A percentile compares a stretch with the other conserved stretches of the same genome.
phyloP scores from a whole-genome alignment of 2,797 vertebrate species.

The Scolopax bukidnonensis region DNA sequence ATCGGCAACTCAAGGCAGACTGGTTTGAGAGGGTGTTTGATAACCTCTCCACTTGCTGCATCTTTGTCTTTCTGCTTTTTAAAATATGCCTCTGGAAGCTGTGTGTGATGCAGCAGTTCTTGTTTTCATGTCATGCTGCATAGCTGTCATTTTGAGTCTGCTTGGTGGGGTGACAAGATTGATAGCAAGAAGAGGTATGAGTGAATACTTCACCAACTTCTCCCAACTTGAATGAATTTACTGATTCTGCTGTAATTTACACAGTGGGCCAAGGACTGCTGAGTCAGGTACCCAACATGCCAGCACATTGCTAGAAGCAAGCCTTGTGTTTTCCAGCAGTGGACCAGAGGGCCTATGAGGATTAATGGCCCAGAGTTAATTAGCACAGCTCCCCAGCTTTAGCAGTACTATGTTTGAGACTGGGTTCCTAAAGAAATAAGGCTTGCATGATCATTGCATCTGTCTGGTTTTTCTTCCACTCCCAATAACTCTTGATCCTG shows the following conservation, averaged over 20 bases:
- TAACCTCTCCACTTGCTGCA: background rate
- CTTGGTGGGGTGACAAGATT: background rate
- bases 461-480: background rate
- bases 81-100: background rate
- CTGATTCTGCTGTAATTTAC: background rate
- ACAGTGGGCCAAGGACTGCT: background rate
- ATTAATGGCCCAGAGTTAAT: background rate
- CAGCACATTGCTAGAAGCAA: background rate
- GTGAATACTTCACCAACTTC: background rate
- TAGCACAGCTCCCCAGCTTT: background rate
- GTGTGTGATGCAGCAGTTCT: background rate
- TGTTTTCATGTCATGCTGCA: background rate
- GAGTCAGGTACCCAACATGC: background rate
- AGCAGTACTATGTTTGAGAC: background rate
- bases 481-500: background rate
- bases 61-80: background rate
- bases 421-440: background rate
- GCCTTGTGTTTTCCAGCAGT: background rate
- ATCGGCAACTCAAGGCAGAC: background rate
- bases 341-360: fast-evolving
- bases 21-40: background rate
- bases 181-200: background rate
- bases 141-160: background rate
- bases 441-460: background rate
- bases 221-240: background rate